Evolutionary conservation across 2,888 invertebrate genomes (phyloP).

Genomic region (Seira ritae): DNA sequence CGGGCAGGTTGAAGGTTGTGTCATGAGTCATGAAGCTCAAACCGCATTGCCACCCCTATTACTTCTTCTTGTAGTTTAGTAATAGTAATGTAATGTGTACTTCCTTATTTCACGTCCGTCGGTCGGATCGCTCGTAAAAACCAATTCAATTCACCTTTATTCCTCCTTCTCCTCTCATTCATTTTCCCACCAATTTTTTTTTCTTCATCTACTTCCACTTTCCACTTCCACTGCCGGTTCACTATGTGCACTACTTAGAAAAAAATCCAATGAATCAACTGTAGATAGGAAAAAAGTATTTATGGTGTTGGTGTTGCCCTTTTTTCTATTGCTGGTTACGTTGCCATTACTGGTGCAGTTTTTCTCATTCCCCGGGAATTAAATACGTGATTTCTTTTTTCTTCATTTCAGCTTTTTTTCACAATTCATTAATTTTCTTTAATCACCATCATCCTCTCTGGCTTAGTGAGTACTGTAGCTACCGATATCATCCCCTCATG

Average conservation of each 20-base stretch:
- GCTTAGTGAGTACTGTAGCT: not conserved
- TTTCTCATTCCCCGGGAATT: slow-evolving; percentile 16
- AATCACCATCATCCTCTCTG: slow-evolving; percentile 23
- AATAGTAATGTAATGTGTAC: not conserved
- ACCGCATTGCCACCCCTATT: too few species aligned
- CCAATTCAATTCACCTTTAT: slow-evolving; percentile 14
- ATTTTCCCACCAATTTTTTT: slow-evolving; percentile 21
- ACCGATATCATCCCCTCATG: not conserved
- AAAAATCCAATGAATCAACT: not conserved
- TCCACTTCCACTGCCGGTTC: too few species aligned
- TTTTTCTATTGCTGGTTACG: not conserved
- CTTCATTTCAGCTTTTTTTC: slow-evolving; percentile 18
- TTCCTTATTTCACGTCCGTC: not conserved
- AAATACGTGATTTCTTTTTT: slow-evolving; percentile 14
- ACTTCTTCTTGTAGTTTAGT: too few species aligned
- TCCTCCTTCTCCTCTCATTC: slow-evolving; percentile 5
- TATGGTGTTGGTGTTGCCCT: too few species aligned
- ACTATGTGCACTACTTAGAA: too few species aligned
- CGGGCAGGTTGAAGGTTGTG: too few species aligned
- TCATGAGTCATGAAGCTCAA: too few species aligned
- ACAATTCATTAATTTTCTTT: slow-evolving; percentile 34
- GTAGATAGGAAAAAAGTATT: too few species aligned
- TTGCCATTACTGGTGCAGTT: not conserved
- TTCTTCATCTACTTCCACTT: not conserved
- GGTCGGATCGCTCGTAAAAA: slow-evolving; percentile 11